phyloP scores from a whole-genome alignment of 2,797 vertebrate genomes.

The Cryptoprocta ferox region DNA sequence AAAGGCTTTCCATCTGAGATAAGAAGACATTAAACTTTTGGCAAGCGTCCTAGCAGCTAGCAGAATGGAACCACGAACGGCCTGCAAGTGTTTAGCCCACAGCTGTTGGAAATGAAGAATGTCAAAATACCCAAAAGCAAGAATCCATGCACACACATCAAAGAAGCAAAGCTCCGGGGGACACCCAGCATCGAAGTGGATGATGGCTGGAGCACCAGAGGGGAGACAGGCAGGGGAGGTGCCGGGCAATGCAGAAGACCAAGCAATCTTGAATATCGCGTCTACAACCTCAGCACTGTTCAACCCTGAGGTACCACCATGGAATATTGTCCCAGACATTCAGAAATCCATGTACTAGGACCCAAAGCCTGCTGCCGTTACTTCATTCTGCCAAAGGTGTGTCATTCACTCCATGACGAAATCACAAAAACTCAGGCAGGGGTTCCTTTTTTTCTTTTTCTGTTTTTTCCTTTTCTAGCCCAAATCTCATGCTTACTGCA shows the following conservation, averaged over 20 bases:
- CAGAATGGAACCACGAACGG: background rate
- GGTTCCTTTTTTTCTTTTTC: background rate
- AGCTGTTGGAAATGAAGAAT: constrained; percentile 72
- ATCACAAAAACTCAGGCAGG: background rate
- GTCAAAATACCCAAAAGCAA: constrained; percentile 59
- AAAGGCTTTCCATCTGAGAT: background rate
- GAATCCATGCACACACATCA: constrained; percentile 52
- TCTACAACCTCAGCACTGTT: background rate
- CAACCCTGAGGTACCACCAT: background rate
- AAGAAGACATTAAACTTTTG: constrained; percentile 5
- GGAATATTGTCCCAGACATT: background rate
- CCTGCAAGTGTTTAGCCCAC: constrained; percentile 66
- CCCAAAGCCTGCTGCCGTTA: background rate
- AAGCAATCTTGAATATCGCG: background rate
- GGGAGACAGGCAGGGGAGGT: background rate
- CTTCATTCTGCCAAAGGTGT: background rate
- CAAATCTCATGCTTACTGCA: background rate
- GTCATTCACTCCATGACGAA: background rate
- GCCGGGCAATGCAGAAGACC: background rate
- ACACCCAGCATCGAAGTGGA: background rate
- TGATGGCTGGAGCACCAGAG: background rate
- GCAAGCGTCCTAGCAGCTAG: constrained; percentile 19
- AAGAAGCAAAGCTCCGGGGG: background rate
- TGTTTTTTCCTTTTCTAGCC: background rate
- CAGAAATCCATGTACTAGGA: accelerated